A percentile compares a stretch with the other conserved stretches of the same genome.
Evolutionary conservation across 2,113 vertebrate species (phyloP).

Genomic region (Xenotilapia caudafasciata): DNA sequence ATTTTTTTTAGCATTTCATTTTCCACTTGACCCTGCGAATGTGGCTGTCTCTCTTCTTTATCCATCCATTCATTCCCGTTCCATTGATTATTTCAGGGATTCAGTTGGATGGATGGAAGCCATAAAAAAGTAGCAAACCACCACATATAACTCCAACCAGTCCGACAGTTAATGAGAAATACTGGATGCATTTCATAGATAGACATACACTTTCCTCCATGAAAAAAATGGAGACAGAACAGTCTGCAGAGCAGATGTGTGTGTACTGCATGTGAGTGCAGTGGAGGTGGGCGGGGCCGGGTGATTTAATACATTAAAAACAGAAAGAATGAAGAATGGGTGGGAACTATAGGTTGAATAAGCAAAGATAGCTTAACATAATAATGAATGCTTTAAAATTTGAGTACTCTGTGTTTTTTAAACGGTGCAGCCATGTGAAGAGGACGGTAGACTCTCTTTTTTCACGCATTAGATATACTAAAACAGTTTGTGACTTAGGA

Average conservation of each 20-base stretch:
- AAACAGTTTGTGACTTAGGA: not conserved
- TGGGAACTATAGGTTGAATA: not conserved
- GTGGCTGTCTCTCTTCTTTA: slow-evolving; percentile 29
- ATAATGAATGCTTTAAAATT: not conserved
- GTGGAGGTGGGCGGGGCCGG: not conserved
- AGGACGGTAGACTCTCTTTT: not conserved
- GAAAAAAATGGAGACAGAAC: not conserved
- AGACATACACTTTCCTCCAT: not conserved
- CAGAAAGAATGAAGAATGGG: not conserved
- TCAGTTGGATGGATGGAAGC: slow-evolving; percentile 46
- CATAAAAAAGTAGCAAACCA: slow-evolving; percentile 54
- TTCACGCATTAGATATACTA: accelerated
- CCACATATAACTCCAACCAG: slow-evolving; percentile 51
- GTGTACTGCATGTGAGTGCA: not conserved
- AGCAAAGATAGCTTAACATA: not conserved
- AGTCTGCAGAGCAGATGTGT: not conserved
- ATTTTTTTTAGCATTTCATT: slow-evolving; percentile 50
- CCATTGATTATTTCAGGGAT: slow-evolving; percentile 60
- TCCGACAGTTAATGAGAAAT: slow-evolving; percentile 63
- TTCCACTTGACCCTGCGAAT: slow-evolving; percentile 53
- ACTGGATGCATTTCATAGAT: slow-evolving; percentile 43
- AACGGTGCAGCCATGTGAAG: accelerated
- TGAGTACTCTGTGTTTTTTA: not conserved
- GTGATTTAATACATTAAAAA: not conserved
- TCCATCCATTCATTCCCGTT: slow-evolving; percentile 32